phyloP scores from a whole-genome alignment of 1,140 invertebrate genomes.

The Drosophila auraria region DNA sequence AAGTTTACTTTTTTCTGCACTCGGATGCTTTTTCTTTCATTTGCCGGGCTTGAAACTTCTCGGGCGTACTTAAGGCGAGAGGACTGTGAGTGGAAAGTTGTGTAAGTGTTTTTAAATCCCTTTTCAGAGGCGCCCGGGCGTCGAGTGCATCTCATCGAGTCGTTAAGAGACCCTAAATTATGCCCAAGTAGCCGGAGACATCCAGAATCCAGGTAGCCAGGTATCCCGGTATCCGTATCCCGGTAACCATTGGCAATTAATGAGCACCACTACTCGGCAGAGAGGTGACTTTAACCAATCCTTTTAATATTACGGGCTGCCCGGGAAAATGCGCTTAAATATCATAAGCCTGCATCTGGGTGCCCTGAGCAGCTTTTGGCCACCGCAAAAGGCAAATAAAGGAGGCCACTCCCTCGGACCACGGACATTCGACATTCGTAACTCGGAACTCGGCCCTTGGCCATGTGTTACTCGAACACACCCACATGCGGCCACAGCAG shows the following conservation, averaged over 20 bases:
- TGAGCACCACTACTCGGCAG: not conserved
- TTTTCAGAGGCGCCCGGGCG: constrained; percentile 43
- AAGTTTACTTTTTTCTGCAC: constrained; percentile 44
- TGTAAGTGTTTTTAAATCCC: constrained; percentile 65
- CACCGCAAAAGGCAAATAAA: constrained; percentile 41
- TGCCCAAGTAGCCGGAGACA: constrained; percentile 42
- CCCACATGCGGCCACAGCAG: constrained; percentile 39
- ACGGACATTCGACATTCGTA: constrained; percentile 2
- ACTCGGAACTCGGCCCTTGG: constrained; percentile 43
- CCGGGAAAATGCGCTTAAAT: constrained; percentile 49
- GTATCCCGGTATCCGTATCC: constrained; percentile 5
- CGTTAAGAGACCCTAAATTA: constrained; percentile 45
- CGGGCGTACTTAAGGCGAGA: constrained; percentile 45
- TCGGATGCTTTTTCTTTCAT: constrained; percentile 33
- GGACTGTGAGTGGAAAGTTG: constrained; percentile 61
- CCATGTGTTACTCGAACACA: constrained; percentile 47
- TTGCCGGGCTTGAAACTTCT: constrained; percentile 53
- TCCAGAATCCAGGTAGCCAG: constrained; percentile 24
- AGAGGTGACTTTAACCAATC: constrained; percentile 14
- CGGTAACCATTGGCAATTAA: constrained; percentile 36
- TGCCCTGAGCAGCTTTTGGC: constrained; percentile 33
- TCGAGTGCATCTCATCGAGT: constrained; percentile 47
- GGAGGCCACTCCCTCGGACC: constrained; percentile 20
- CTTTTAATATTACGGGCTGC: constrained; percentile 15
- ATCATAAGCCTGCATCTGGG: constrained; percentile 70